Evolutionary conservation across 2,797 vertebrate genomes (phyloP).

Genomic region (Helicolenus hilgendorfi): DNA sequence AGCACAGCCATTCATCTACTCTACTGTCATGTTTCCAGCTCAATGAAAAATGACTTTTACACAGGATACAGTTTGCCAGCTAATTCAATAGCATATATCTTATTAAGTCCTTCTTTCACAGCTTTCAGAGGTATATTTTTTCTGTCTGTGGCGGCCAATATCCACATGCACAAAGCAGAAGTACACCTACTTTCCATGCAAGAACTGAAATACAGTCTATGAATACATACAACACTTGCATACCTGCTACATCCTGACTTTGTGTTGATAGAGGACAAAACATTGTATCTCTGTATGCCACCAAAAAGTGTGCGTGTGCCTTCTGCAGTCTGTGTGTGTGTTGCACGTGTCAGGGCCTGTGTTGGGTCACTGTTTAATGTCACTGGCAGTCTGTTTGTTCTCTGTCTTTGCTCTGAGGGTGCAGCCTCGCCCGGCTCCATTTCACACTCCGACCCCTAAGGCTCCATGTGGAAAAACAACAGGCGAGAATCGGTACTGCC

Average conservation of each 20-base stretch:
- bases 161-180: not conserved
- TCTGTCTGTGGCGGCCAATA: not conserved
- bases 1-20: slow-evolving; percentile 60
- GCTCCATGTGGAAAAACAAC: not conserved
- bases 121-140: not conserved
- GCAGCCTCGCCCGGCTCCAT: slow-evolving; percentile 19
- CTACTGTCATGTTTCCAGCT: slow-evolving; percentile 50
- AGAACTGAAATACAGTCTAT: not conserved
- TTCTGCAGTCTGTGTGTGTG: not conserved
- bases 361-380: slow-evolving; percentile 60
- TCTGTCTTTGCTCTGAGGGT: slow-evolving; percentile 59
- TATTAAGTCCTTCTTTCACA: slow-evolving; percentile 23
- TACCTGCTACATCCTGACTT: not conserved
- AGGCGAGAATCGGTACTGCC: not conserved
- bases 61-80: slow-evolving; percentile 24
- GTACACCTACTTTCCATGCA: not conserved
- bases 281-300: not conserved
- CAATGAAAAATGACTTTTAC: slow-evolving; percentile 60
- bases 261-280: not conserved
- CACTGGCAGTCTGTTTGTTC: slow-evolving; percentile 43
- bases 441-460: slow-evolving; percentile 5
- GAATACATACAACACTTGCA: not conserved
- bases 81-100: slow-evolving; percentile 14
- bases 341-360: slow-evolving; percentile 15
- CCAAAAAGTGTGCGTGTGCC: not conserved